These are phyloP conservation scores for Pteronotus mesoamericanus DNA, from an alignment of 2,797 vertebrate genomes.

Conservation along the genomic window DNA sequence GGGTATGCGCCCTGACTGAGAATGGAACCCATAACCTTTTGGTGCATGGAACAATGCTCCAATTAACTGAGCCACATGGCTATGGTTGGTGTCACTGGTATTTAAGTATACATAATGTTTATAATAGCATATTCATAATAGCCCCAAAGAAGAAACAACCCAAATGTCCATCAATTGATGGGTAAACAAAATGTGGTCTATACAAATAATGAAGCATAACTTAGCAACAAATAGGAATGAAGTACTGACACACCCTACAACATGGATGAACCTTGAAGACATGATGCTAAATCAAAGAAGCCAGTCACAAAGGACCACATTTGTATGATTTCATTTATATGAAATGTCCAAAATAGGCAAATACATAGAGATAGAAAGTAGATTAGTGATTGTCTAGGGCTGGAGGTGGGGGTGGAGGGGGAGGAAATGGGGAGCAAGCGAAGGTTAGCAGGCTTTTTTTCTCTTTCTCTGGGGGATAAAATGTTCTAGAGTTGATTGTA, in stretches of 20 bases:
- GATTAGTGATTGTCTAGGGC: not conserved
- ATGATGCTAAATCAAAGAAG: conserved; percentile 2
- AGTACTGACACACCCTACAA: not conserved
- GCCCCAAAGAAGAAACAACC: not conserved
- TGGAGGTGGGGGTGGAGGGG: not conserved
- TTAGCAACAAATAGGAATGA: conserved; percentile 23
- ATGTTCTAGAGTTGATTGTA: not conserved
- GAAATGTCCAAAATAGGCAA: not conserved
- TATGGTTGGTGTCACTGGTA: not conserved
- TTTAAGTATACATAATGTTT: not conserved
- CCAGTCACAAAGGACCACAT: not conserved
- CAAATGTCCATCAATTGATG: not conserved
- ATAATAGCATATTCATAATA: conserved; percentile 17
- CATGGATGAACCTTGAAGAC: not conserved
- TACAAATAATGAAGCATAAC: not conserved
- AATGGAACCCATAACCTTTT: not conserved
- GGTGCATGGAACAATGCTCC: not conserved
- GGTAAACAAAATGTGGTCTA: not conserved
- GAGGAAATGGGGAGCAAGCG: not conserved
- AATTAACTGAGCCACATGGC: not conserved
- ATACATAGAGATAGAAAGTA: not conserved
- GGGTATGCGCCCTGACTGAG: not conserved
- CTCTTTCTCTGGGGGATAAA: not conserved
- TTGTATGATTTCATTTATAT: not conserved
- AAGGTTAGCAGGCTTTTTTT: not conserved